Evolutionary conservation across 2,113 vertebrate genomes (phyloP).

Genomic region (Terrapene triunguis): DNA sequence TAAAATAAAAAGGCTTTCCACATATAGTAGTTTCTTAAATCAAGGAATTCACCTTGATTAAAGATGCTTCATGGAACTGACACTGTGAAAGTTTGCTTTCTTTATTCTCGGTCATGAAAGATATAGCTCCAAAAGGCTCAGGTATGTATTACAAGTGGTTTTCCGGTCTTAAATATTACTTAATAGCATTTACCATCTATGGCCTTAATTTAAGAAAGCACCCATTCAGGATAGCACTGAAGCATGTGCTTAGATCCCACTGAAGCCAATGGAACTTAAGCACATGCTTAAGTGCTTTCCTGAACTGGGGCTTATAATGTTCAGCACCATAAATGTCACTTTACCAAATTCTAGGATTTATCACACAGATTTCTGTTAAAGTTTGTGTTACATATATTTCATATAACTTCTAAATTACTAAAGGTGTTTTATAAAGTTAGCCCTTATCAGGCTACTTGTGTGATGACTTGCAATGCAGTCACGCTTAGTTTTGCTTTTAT

Average conservation of each 20-base stretch:
- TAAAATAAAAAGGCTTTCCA: background rate
- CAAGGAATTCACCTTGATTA: background rate
- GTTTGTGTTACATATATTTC: background rate
- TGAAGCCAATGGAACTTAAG: conserved; percentile 5
- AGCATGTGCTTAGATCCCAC: background rate
- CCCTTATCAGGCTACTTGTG: background rate
- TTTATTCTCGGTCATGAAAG: background rate
- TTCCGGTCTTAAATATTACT: background rate
- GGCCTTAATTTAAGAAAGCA: background rate
- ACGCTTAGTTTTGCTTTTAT: background rate
- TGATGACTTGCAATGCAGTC: background rate
- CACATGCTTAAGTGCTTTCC: conserved; percentile 21
- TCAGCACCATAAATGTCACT: background rate
- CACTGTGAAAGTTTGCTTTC: background rate
- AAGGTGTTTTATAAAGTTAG: background rate
- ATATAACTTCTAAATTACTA: background rate
- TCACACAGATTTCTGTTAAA: background rate
- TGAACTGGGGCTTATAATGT: background rate
- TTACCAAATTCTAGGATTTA: background rate
- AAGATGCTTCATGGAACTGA: background rate
- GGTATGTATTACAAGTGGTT: background rate
- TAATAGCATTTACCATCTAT: background rate
- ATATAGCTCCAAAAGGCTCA: background rate
- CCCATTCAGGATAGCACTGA: background rate
- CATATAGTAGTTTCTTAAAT: background rate